phyloP scores from a whole-genome alignment of 1,140 invertebrate genomes.

The Daktulosphaira vitifoliae region DNA sequence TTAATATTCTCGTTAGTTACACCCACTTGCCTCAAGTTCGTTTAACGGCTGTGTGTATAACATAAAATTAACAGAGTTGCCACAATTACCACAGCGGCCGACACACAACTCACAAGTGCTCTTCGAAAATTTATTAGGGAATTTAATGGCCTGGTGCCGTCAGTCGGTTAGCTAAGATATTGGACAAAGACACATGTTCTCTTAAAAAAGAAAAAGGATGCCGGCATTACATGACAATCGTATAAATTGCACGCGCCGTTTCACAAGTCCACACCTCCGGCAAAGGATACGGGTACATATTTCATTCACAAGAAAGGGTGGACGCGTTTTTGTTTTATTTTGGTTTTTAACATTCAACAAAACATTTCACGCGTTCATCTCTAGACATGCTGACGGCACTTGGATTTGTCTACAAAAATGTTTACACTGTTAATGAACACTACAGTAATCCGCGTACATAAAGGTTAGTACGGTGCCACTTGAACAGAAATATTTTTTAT shows the following conservation, averaged over 20 bases:
- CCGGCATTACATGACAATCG: not conserved
- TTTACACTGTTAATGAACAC: too few relatives aligned
- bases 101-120: not conserved
- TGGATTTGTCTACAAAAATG: too few relatives aligned
- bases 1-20: too few relatives aligned
- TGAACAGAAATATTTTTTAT: too few relatives aligned
- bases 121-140: slow-evolving; percentile 1
- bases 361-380: too few relatives aligned
- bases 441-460: too few relatives aligned
- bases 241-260: not conserved
- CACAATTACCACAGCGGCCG: too few relatives aligned
- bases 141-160: not conserved
- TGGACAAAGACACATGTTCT: slow-evolving; percentile 3
- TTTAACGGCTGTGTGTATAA: not conserved
- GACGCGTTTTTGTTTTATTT: slow-evolving; percentile 1
- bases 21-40: too few relatives aligned
- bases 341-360: too few relatives aligned
- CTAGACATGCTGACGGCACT: too few relatives aligned
- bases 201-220: not conserved
- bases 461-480: too few relatives aligned
- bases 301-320: not conserved
- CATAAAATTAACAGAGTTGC: not conserved
- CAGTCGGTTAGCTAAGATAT: not conserved
- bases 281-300: not conserved
- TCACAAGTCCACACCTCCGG: not conserved